Base-by-base conservation (phyloP, 2,113 vertebrate genomes). In the Syngnathus typhle region DNA sequence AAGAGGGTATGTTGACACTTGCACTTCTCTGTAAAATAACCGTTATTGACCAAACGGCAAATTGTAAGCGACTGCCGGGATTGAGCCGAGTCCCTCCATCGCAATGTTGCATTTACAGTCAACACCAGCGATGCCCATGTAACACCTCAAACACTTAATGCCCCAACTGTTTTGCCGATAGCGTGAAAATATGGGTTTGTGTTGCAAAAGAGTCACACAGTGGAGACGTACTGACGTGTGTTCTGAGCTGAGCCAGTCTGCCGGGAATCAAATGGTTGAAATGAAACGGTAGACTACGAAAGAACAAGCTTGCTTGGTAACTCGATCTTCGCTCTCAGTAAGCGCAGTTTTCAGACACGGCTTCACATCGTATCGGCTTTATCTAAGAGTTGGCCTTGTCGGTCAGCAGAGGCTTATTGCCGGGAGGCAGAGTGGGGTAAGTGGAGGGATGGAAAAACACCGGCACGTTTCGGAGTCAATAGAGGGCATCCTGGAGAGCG, bases 1-100 rank as follows among this genome's bases (percentile, higher is more conserved):
- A 97, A 94, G 90, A 99, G 95, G 96, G 97, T 99, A 93, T 70
- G 71, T 82, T 71, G 60, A 72, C 59, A 39, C 70, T 70, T 59
- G 71, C 52, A 54, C 39, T 36, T 68, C 23, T 65, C 62, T 21
- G 67, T 69, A 64, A 77, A 82, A 76, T 60, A 76, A 62, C 72
- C 69, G 39, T 38, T 88, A 77, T 82, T 86, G 79, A 74, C 77
- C 78, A 75, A 79, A 85, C 77, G 71, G 59, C 13, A 73, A 79
- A 76, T 60, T 65, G 36, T 73, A 70, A 21, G 47, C 39, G 63
- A 27, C 38, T 15, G 70, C 36, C 15, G 64, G 64, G 61, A 73
- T 63, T 51, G 64, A 72, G 60, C 61, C 70, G 63, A 78, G 60
- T 73, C n/a, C 55, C 56, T 65, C 47, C 74, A 63, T 58, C 75